Conservation (phyloP, 2,113 vertebrate genomes). For the Crocuta crocuta region DNA sequence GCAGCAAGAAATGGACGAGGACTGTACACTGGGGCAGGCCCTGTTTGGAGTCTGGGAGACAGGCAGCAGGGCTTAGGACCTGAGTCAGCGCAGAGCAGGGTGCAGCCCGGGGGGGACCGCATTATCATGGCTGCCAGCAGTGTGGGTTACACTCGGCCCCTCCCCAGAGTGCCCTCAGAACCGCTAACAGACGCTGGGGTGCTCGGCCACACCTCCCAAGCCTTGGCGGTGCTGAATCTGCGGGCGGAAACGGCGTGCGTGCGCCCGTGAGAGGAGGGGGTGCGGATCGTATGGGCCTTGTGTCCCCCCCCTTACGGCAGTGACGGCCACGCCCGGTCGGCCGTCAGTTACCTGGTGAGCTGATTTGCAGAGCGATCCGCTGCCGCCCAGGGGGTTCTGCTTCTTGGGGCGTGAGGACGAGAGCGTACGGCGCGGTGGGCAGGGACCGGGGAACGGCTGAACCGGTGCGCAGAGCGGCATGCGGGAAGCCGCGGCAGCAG, state of each 20-base stretch:
- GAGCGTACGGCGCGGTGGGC: too few relatives aligned
- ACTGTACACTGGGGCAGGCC: not conserved
- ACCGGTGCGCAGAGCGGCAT: not conserved
- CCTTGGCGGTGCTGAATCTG: too few relatives aligned
- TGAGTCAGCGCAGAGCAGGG: not conserved
- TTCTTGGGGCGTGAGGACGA: not conserved
- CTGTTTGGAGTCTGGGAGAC: not conserved
- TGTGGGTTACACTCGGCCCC: fast-evolving
- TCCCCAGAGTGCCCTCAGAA: not conserved
- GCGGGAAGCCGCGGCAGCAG: too few relatives aligned
- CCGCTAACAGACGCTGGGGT: fast-evolving
- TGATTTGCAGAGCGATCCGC: not conserved
- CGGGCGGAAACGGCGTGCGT: too few relatives aligned
- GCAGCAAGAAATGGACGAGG: not conserved
- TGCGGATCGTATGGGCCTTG: too few relatives aligned
- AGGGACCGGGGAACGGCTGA: fast-evolving
- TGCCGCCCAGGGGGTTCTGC: not conserved
- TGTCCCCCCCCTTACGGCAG: fast-evolving
- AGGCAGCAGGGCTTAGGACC: not conserved
- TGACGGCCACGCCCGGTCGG: too few relatives aligned
- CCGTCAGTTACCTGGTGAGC: not conserved
- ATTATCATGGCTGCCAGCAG: not conserved
- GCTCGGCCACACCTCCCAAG: not conserved
- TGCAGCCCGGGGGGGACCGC: not conserved
- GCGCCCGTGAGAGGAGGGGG: not conserved